These are phyloP conservation scores for Lepus timidus DNA, from an alignment of 2,113 vertebrate genomes.

Conservation along the genomic window DNA sequence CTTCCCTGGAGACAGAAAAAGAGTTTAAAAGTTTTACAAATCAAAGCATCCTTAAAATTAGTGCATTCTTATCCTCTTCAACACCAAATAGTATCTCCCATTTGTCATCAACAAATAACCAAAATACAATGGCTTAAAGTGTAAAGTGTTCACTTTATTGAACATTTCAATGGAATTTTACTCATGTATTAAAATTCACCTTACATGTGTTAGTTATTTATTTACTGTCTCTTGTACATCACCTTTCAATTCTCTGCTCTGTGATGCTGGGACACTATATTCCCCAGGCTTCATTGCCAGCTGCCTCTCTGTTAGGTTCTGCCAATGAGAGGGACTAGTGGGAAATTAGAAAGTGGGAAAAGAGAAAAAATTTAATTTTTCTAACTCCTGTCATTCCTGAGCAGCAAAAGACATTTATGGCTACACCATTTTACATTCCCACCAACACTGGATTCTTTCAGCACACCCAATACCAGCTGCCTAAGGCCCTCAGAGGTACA, in stretches of 20 bases:
- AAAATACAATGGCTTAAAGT: slow-evolving; percentile 20
- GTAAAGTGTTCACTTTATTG: background rate
- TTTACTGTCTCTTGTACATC: slow-evolving; percentile 12
- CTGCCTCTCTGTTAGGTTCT: slow-evolving; percentile 42
- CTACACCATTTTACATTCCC: slow-evolving; percentile 47
- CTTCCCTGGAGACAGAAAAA: slow-evolving; percentile 14
- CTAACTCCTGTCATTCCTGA: slow-evolving; percentile 21
- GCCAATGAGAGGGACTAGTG: slow-evolving; percentile 29
- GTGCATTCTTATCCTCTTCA: slow-evolving; percentile 33
- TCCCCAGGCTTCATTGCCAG: slow-evolving; percentile 50
- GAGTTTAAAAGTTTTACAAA: slow-evolving; percentile 41
- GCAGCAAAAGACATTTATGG: slow-evolving; percentile 37
- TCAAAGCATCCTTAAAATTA: slow-evolving; percentile 45
- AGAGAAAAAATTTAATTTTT: slow-evolving; percentile 53
- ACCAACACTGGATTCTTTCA: slow-evolving; percentile 41
- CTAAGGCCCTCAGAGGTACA: slow-evolving; percentile 30
- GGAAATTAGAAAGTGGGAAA: slow-evolving; percentile 33
- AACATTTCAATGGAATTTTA: slow-evolving; percentile 33
- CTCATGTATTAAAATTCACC: background rate
- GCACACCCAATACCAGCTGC: slow-evolving; percentile 24
- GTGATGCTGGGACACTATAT: slow-evolving; percentile 18
- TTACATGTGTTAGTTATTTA: slow-evolving; percentile 11
- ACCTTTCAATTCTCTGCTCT: slow-evolving; percentile 44
- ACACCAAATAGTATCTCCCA: slow-evolving; percentile 16
- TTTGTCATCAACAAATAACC: slow-evolving; percentile 41